Evolutionary conservation across 64 coral and sea anemone genomes (phyloP).

Genomic region (Stichodactyla helianthus): DNA sequence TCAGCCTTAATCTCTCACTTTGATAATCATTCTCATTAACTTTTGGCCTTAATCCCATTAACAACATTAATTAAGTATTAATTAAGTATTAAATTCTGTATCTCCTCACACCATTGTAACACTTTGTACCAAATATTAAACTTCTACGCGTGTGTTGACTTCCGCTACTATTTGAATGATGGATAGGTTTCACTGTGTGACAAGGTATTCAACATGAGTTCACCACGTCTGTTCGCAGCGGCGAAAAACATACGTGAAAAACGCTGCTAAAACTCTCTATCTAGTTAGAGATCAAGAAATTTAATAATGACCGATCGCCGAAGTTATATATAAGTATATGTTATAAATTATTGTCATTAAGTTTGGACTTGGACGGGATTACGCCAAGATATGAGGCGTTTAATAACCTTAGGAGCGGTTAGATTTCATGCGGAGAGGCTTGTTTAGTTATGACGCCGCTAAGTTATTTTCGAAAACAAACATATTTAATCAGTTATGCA

Average conservation of each 20-base stretch:
- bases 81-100: not conserved
- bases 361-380: not conserved
- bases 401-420: not conserved
- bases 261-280: not conserved
- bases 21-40: not conserved
- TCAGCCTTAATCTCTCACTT: constrained; percentile 1
- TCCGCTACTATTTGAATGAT: not conserved
- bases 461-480: not conserved
- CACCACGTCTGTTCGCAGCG: not conserved
- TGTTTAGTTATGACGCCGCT: not conserved
- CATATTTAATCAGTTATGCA: not conserved
- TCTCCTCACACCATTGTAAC: not conserved
- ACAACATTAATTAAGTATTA: not conserved
- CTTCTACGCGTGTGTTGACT: not conserved
- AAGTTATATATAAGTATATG: not conserved
- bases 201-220: not conserved
- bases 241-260: not conserved
- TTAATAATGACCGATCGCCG: not conserved
- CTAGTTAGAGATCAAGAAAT: too few relatives aligned
- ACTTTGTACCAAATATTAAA: not conserved
- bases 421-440: not conserved
- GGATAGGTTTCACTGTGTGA: not conserved
- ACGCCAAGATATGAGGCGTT: not conserved
- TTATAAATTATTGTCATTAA: not conserved
- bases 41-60: not conserved